A percentile compares a stretch with the other conserved stretches of the same genome.
Evolutionary conservation across 2,888 invertebrate species (phyloP).

Genomic region (Antitype chi): DNA sequence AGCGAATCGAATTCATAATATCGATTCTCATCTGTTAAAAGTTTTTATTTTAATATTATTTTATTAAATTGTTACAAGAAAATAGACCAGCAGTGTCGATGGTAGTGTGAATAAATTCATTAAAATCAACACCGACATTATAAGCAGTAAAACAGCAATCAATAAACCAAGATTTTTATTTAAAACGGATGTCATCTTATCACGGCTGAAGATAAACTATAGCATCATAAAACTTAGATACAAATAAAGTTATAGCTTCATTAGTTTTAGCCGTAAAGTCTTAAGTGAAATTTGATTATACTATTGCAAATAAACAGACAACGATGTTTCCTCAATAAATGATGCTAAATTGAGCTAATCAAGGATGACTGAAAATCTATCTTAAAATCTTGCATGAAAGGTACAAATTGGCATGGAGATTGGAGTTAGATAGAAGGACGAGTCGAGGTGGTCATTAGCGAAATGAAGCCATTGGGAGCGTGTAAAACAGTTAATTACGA

Average conservation of each 20-base stretch:
- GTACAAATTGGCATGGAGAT: constrained; percentile 67
- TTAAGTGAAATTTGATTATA: constrained; percentile 58
- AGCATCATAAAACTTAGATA: constrained; percentile 42
- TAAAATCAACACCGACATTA: constrained; percentile 26
- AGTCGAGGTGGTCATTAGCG: constrained; percentile 86
- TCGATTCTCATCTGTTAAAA: not conserved
- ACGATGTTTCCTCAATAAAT: constrained; percentile 54
- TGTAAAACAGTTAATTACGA: constrained; percentile 89
- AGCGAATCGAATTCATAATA: not conserved
- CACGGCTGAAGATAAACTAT: constrained; percentile 30
- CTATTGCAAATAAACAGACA: constrained; percentile 55
- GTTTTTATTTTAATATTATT: not conserved
- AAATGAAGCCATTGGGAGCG: constrained; percentile 88
- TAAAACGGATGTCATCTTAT: constrained; percentile 46
- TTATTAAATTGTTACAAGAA: constrained; percentile 12
- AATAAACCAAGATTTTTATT: constrained; percentile 46
- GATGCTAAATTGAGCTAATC: constrained; percentile 43
- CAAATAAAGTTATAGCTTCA: constrained; percentile 50
- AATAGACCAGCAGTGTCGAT: not conserved
- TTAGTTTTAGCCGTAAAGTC: constrained; percentile 44
- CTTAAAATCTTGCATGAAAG: constrained; percentile 65
- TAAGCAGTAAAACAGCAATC: constrained; percentile 13
- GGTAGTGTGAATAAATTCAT: constrained; percentile 12
- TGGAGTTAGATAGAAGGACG: constrained; percentile 77
- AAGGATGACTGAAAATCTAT: constrained; percentile 54